Evolutionary conservation across 2,797 vertebrate species (phyloP).

Genomic region (Chelmon rostratus): DNA sequence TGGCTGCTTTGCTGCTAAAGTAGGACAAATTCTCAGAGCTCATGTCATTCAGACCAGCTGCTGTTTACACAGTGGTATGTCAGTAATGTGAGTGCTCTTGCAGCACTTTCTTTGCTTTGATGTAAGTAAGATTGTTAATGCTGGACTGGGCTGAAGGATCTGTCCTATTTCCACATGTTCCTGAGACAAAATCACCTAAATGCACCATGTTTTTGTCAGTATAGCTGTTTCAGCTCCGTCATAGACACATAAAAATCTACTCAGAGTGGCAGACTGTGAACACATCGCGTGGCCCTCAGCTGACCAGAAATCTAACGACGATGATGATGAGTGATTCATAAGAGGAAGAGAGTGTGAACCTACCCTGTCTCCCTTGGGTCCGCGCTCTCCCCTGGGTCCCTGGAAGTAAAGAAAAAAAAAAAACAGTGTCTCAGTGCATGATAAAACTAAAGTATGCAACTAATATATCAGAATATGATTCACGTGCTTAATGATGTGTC

Average conservation of each 20-base stretch:
- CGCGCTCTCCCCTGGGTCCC: conserved; percentile 91
- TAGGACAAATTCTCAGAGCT: too few relatives aligned
- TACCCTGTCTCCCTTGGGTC: conserved; percentile 93
- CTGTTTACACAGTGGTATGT: not conserved
- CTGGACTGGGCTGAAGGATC: not conserved
- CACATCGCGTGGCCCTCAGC: not conserved
- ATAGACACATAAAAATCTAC: not conserved
- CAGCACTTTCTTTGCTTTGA: not conserved
- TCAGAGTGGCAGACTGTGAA: conserved; percentile 6
- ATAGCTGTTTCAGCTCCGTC: not conserved
- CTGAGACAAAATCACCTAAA: not conserved
- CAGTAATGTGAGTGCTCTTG: not conserved
- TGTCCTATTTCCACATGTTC: not conserved
- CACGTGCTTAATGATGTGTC: not conserved
- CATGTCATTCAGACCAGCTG: not conserved
- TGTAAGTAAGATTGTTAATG: not conserved
- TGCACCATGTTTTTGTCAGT: not conserved
- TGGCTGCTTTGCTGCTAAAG: not conserved
- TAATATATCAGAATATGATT: not conserved
- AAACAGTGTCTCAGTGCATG: not conserved
- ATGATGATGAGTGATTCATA: not conserved
- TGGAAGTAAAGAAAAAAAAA: conserved; percentile 43
- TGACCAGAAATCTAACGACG: conserved; percentile 14
- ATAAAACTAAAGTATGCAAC: not conserved
- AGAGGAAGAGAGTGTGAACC: conserved; percentile 54